Evolutionary conservation across 2,113 vertebrate species (phyloP), one percentile per base, ranked within the genome.

Genomic region (Cheilinus undulatus): DNA sequence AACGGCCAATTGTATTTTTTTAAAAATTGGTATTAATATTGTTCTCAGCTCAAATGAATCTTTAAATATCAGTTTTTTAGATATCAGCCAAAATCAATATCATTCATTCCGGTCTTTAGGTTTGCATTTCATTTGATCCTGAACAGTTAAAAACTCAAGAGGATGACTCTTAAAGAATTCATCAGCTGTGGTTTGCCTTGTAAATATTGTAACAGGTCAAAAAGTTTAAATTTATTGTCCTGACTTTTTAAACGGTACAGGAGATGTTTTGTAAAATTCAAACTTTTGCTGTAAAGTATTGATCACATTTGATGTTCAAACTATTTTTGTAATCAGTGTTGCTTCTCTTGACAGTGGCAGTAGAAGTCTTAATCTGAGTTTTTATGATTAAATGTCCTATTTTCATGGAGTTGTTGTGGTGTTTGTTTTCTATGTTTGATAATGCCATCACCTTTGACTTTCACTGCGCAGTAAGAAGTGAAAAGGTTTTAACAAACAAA

Each of bases 351-450:
- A 86, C 85, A 84, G 40, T 75, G 73, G 71, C 23, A 57, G 60
- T 79, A 28, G 26, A 83, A 84, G 50, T 84, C 78, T 58, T 83
- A 88, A 85, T 86, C 84, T 80, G 76, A 83, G 40, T 68, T 86
- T 89, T 91, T 86, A 69, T 84, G 76, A 85, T 86, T 89, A 88
- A 90, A 88, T 69, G 20, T 60, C 27, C 59, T 73, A 61, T 83
- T 84, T 85, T 27, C 51, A 83, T 69, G 19, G 54, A 53, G 43
- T 22, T 3, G 43, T 64, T 23, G 36, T 34, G 30, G 26, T 7
- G 7, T 26, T 67, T 11, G 32, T 63, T 6, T 52, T 20, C 28
- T 38, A 2, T 22, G 11, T 24, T 3, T 49, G 10, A 22, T 3
- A 4, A 22, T 11, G 10, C 36, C 23, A 10, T 17, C 32, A 1